Evolutionary conservation across 2,888 invertebrate species (phyloP).

Genomic region (Mayetiola destructor): DNA sequence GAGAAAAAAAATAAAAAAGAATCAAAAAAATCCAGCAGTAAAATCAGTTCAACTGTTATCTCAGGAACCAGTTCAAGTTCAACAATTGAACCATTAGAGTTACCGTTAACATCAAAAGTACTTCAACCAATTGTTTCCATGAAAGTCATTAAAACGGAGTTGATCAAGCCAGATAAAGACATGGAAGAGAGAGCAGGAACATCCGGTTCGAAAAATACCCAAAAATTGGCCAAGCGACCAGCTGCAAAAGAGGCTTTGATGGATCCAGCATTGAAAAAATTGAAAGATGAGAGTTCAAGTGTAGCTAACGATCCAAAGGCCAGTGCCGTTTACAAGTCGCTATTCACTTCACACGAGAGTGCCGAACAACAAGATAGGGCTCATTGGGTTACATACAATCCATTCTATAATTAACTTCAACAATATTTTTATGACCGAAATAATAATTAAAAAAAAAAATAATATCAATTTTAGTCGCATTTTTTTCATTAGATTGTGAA

Average conservation of each 20-base stretch:
- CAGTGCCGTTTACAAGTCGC: constrained; percentile 82
- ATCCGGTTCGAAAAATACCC: constrained; percentile 18
- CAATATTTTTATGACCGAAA: background rate
- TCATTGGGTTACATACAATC: constrained; percentile 98
- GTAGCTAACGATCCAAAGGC: constrained; percentile 83
- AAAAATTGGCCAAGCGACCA: constrained; percentile 22
- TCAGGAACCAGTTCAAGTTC: constrained; percentile 26
- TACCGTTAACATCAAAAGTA: background rate
- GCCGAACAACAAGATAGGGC: constrained; percentile 78
- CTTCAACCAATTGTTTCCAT: background rate
- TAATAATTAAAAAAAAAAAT: too few relatives aligned
- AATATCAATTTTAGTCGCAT: background rate
- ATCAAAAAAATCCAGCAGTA: background rate
- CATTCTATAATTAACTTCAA: constrained; percentile 61
- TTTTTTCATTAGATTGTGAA: background rate
- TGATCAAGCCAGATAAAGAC: background rate
- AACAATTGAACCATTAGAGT: constrained; percentile 4
- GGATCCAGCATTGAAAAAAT: constrained; percentile 61
- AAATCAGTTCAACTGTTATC: constrained; percentile 24
- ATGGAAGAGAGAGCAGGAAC: constrained; percentile 21
- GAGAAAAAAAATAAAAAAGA: constrained; percentile 44
- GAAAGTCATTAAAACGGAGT: background rate
- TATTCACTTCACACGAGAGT: constrained; percentile 81
- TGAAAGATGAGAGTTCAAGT: constrained; percentile 57
- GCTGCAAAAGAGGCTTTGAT: constrained; percentile 32